Conservation (phyloP, 2,888 invertebrate species). For the Neoaliturus tenellus region DNA sequence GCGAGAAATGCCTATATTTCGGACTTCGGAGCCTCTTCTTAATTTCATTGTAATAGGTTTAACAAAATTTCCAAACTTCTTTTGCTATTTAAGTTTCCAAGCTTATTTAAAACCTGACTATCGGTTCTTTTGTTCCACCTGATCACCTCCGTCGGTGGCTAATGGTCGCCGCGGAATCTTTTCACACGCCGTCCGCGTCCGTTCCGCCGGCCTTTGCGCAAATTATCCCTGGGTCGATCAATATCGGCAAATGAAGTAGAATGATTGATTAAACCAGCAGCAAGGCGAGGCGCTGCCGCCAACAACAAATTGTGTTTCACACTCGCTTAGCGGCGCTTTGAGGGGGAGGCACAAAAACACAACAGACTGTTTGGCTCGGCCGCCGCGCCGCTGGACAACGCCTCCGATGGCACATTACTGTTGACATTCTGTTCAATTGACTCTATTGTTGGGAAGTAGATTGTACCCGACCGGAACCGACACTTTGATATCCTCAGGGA, state of each 20-base stretch:
- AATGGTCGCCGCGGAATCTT: not conserved
- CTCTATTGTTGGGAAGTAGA: slow-evolving; percentile 14
- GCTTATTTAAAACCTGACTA: too few species aligned
- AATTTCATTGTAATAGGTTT: too few species aligned
- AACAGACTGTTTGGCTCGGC: not conserved
- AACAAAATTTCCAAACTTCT: too few species aligned
- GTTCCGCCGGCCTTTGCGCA: not conserved
- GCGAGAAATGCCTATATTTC: too few species aligned
- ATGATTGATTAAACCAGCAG: slow-evolving; percentile 45
- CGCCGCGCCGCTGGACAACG: slow-evolving; percentile 3
- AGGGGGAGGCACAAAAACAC: not conserved
- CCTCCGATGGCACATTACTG: too few species aligned
- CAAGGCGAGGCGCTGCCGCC: not conserved
- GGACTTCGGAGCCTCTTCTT: too few species aligned
- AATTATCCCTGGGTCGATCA: not conserved
- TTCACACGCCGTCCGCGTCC: not conserved
- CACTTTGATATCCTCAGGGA: not conserved
- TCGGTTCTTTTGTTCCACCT: too few species aligned
- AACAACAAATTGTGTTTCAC: slow-evolving; percentile 47
- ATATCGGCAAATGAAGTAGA: slow-evolving; percentile 16
- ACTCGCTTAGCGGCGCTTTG: slow-evolving; percentile 48
- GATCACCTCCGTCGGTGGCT: too few species aligned
- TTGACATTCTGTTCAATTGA: slow-evolving; percentile 35
- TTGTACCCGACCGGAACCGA: not conserved
- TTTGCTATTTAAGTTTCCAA: too few species aligned